These are phyloP conservation scores for Drosophila demipolita DNA, from an alignment of 2,888 invertebrate genomes.

Conservation along the genomic window DNA sequence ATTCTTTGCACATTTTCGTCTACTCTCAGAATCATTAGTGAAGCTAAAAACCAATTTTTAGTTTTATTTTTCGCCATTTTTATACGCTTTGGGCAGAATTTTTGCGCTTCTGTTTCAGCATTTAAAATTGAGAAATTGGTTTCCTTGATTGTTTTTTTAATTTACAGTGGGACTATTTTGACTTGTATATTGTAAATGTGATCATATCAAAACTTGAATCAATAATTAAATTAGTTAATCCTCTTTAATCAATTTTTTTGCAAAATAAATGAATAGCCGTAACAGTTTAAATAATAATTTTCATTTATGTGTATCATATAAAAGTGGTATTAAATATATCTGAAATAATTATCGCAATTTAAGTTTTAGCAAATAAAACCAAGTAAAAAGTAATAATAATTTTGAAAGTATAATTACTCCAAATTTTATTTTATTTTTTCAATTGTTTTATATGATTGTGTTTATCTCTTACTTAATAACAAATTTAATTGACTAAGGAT, in stretches of 20 bases:
- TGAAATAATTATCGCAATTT: neutral
- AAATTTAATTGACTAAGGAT: neutral
- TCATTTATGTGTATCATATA: no score
- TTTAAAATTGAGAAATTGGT: constrained; percentile 70
- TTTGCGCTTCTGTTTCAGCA: constrained; percentile 71
- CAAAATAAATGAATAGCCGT: no score
- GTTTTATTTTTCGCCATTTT: constrained; percentile 41
- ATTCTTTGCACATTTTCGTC: neutral
- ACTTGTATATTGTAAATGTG: neutral
- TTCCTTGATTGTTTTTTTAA: constrained; percentile 60
- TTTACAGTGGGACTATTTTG: constrained; percentile 12
- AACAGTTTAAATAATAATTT: neutral
- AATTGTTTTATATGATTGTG: neutral
- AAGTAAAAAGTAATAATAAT: neutral
- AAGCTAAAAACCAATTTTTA: constrained; percentile 33
- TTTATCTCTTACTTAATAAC: neutral
- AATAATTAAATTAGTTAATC: neutral
- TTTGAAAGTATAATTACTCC: neutral
- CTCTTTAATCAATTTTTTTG: neutral
- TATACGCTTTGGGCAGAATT: constrained; percentile 52
- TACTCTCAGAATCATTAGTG: constrained; percentile 60
- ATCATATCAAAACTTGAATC: neutral
- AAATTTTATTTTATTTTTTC: neutral
- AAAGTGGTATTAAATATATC: neutral
- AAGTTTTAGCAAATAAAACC: neutral